Percentiles rank a stretch among this genome's conserved stretches.
phyloP scores from a whole-genome alignment of 2,797 vertebrate species.

The Simalia tracyae region DNA sequence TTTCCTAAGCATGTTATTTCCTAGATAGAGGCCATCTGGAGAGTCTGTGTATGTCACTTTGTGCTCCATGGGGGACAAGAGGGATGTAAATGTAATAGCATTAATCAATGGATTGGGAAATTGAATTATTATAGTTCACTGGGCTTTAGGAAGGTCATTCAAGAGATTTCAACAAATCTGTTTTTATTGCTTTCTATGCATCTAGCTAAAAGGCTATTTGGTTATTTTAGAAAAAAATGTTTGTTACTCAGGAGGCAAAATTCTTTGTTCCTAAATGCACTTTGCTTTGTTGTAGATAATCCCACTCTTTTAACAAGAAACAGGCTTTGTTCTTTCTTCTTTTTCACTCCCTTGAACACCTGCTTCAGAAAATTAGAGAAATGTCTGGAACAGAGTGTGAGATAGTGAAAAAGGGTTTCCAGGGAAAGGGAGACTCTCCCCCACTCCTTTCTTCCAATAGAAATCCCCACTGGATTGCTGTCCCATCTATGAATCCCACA shows the following conservation, averaged over 20 bases:
- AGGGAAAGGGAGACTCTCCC: not conserved
- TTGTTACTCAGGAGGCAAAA: not conserved
- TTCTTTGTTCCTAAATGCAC: not conserved
- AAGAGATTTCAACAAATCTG: not conserved
- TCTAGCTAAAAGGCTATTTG: not conserved
- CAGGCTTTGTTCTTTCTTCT: not conserved
- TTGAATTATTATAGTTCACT: not conserved
- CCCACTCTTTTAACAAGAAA: not conserved
- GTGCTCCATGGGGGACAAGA: not conserved
- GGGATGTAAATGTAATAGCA: not conserved
- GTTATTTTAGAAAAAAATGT: not conserved
- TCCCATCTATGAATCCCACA: not conserved
- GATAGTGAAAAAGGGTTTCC: not conserved
- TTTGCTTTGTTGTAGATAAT: not conserved
- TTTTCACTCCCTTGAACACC: not conserved
- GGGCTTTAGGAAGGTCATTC: not conserved
- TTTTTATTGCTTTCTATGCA: not conserved
- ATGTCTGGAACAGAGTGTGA: not conserved
- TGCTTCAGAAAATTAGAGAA: not conserved
- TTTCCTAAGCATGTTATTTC: not conserved
- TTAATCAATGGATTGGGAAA: constrained; percentile 1
- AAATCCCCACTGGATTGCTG: not conserved
- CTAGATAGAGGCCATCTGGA: not conserved
- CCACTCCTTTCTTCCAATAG: not conserved
- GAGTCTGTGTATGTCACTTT: not conserved